These are phyloP conservation scores for Bergia sp. DNA, from an alignment of 92 coral and sea anemone species.

Conservation along the genomic window DNA sequence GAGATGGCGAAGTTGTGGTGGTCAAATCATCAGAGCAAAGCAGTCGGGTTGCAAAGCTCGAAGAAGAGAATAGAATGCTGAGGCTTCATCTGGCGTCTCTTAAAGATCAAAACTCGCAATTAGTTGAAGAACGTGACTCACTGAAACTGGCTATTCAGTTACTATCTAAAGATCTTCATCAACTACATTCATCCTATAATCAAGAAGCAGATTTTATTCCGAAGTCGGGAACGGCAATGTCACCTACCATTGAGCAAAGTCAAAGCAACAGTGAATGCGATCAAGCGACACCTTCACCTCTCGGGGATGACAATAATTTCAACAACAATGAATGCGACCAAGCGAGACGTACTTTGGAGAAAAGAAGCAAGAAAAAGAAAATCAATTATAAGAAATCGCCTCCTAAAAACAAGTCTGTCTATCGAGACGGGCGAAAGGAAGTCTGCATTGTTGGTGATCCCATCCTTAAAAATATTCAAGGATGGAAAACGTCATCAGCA, in stretches of 20 bases:
- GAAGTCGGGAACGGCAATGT: neutral
- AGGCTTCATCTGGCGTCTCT: no score
- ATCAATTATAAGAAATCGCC: neutral
- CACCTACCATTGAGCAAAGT: neutral
- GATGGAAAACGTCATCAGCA: no score
- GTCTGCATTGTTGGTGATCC: no score
- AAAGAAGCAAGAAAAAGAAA: neutral
- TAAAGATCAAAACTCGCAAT: neutral
- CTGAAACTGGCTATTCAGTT: no score
- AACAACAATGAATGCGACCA: neutral
- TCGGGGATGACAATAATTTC: neutral
- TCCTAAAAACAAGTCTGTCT: neutral
- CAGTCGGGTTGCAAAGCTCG: neutral
- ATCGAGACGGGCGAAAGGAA: no score
- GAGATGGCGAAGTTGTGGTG: no score
- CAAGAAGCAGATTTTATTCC: neutral
- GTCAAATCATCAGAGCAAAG: no score
- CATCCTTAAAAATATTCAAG: no score
- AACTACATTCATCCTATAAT: neutral
- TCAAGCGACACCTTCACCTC: neutral
- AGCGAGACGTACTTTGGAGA: no score
- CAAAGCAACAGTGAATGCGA: neutral
- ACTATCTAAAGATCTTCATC: neutral
- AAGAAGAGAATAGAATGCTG: no score
- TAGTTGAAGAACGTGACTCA: neutral